Percentiles rank a stretch among this genome's conserved stretches.
phyloP scores from a whole-genome alignment of 1,140 invertebrate genomes.

The Saccostrea echinata region DNA sequence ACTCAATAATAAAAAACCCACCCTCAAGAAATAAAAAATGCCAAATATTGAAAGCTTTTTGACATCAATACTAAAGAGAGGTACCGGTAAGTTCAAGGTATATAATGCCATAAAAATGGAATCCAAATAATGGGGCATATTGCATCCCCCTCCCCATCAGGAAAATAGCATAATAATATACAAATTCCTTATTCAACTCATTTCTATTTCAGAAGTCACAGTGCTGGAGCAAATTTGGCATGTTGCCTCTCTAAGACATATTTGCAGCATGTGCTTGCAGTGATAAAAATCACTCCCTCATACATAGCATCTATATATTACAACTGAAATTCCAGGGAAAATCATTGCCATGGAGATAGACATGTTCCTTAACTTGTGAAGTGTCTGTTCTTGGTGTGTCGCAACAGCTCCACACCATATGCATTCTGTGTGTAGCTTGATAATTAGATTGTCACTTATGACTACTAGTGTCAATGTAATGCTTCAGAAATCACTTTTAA shows the following conservation, averaged over 20 bases:
- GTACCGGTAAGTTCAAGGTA: too few relatives aligned
- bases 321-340: neutral
- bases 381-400: neutral
- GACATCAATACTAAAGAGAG: too few relatives aligned
- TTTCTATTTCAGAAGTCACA: neutral
- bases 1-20: too few relatives aligned
- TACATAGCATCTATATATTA: neutral
- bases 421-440: too few relatives aligned
- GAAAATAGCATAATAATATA: neutral
- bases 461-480: too few relatives aligned
- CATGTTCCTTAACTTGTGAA: neutral
- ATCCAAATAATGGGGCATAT: too few relatives aligned
- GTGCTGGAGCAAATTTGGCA: neutral
- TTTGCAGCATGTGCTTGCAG: slow-evolving; percentile 27
- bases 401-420: neutral
- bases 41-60: too few relatives aligned
- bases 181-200: slow-evolving; percentile 14
- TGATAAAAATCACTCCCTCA: slow-evolving; percentile 32
- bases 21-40: too few relatives aligned
- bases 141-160: too few relatives aligned
- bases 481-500: too few relatives aligned
- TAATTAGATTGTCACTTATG: too few relatives aligned
- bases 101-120: too few relatives aligned
- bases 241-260: slow-evolving; percentile 24
- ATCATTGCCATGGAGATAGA: neutral